phyloP scores from a whole-genome alignment of 2,797 vertebrate species.

The Hypotaenidia okinawae region DNA sequence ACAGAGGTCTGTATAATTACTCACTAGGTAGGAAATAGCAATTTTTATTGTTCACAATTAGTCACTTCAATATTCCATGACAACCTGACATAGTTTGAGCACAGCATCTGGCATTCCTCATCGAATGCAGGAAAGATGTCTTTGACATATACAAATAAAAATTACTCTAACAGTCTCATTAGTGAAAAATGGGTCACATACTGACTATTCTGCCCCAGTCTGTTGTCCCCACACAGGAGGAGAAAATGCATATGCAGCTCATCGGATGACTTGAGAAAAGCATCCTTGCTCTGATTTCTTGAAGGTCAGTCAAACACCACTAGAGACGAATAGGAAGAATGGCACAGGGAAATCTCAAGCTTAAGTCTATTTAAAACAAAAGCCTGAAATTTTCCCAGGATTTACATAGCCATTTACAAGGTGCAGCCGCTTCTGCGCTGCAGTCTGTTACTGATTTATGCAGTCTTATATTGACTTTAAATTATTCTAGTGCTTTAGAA shows the following conservation, averaged over 20 bases:
- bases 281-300: not conserved
- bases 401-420: not conserved
- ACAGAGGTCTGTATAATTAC: not conserved
- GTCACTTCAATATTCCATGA: not conserved
- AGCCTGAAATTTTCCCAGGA: not conserved
- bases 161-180: not conserved
- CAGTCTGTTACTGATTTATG: not conserved
- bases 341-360: not conserved
- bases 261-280: not conserved
- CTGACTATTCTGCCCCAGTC: not conserved
- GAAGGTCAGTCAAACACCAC: not conserved
- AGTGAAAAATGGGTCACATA: not conserved
- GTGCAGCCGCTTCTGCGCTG: not conserved
- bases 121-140: not conserved
- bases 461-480: not conserved
- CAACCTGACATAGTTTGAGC: not conserved
- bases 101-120: not conserved
- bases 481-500: not conserved
- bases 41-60: not conserved
- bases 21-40: not conserved
- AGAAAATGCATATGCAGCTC: not conserved
- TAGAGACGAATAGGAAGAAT: not conserved
- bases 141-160: not conserved
- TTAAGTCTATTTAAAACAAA: not conserved
- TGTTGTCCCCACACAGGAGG: not conserved